Conservation (phyloP, 2,888 invertebrate species). For the Tenthredo distinguenda region DNA sequence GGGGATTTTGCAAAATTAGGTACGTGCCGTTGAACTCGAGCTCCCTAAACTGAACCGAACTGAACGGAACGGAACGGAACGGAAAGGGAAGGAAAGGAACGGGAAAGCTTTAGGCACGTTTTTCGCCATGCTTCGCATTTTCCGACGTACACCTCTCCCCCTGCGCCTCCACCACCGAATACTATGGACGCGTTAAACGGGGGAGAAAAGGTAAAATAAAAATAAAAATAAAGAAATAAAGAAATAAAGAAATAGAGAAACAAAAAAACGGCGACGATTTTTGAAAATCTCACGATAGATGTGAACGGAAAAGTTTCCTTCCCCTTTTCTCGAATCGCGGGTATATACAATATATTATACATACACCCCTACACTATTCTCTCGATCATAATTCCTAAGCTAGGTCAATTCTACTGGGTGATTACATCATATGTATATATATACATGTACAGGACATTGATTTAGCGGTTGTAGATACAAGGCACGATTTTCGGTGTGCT, state of each 20-base stretch:
- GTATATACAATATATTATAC: no score
- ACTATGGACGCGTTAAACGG: neutral
- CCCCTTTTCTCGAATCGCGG: no score
- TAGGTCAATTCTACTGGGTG: neutral
- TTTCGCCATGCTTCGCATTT: neutral
- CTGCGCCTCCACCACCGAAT: neutral
- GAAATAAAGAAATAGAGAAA: no score
- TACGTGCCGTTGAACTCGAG: slow-evolving; percentile 25
- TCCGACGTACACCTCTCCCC: neutral
- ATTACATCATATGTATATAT: neutral
- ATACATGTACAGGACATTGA: neutral
- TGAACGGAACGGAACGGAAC: neutral
- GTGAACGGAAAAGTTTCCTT: neutral
- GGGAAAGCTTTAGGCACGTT: neutral
- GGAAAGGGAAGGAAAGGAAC: neutral
- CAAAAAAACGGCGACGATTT: no score
- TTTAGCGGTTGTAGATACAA: neutral
- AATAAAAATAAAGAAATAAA: neutral
- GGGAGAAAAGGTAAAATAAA: neutral
- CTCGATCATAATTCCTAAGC: neutral
- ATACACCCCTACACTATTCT: neutral
- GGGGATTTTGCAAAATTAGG: slow-evolving; percentile 35
- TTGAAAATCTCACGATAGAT: neutral
- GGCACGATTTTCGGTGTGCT: neutral
- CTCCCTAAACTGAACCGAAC: neutral